Evolutionary conservation across 92 coral and sea anemone species (phyloP), one percentile per base, ranked within the genome.

Genomic region (Heteractis magnifica): DNA sequence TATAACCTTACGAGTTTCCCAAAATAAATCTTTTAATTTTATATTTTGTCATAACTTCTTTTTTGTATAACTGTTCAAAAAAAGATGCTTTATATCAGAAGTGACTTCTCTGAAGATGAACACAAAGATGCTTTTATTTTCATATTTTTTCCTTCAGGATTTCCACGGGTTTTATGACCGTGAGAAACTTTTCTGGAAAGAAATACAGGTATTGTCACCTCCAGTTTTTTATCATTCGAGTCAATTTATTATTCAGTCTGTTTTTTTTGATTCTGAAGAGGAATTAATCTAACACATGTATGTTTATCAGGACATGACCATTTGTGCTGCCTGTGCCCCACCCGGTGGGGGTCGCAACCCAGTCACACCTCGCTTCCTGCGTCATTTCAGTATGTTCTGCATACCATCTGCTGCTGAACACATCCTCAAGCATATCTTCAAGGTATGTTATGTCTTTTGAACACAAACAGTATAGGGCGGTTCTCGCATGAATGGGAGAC

Each of bases 301-400:
- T 71, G 68, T 34, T n/a, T 68, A 51, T 5, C 82, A 95, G 99
- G 99, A 96, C 79, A 90, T 96, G 97, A 96, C 98, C 72, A 96
- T 96, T 77, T 96, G 99, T 19, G 96, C 99, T 2, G 99, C 99
- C 41, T 96, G 99, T 92, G 99, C 99, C 68, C 99, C 99, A 49
- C 99, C 99, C 19, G 99, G 99, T 71, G 99, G 99, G 23, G 99
- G 99, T 16, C 90, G 99, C 75, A 96, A 96, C 84, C 99, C 99
- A 4, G 99, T 96, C 62, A 94, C 99, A 6, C 99, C 99, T 41
- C 95, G 99, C 48, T 96, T 96, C 81, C 56, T 96, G 68, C 99
- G 99, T 81, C 99, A 96, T 79, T 96, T 96, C 82, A 89, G 97
- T 84, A 96, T 96, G 99, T 96, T 96, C 83, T 90, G 94, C 60